Evolutionary conservation across 2,888 invertebrate genomes (phyloP).

Genomic region (Drosophila anceps): DNA sequence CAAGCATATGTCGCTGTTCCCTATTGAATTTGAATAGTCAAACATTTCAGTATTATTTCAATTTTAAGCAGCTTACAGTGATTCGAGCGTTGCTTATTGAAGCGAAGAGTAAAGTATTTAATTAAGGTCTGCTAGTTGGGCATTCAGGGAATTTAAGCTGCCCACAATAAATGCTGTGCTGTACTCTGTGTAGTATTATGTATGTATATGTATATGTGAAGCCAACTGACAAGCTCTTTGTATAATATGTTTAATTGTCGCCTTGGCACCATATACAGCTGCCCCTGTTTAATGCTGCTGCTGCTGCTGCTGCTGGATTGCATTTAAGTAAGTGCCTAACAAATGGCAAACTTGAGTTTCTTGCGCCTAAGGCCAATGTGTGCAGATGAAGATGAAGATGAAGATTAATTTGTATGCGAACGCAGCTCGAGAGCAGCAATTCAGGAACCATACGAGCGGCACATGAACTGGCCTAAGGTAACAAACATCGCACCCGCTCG

Average conservation of each 20-base stretch:
- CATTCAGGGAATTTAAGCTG: not conserved
- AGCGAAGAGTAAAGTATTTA: not conserved
- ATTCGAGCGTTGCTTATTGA: not conserved
- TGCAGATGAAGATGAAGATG: conserved; percentile 49
- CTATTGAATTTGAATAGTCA: conserved; percentile 4
- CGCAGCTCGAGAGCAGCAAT: conserved; percentile 53
- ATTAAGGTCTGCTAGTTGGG: conserved; percentile 1
- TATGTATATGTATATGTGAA: not conserved
- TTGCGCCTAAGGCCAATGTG: conserved; percentile 43
- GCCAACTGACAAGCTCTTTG: not conserved
- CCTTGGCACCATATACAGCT: conserved; percentile 7
- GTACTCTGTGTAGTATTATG: not conserved
- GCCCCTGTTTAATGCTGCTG: not conserved
- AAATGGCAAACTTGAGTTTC: conserved; percentile 64
- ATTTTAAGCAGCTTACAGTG: conserved; percentile 4
- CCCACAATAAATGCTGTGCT: not conserved
- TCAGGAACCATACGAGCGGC: conserved; percentile 33
- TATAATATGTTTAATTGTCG: conserved; percentile 36
- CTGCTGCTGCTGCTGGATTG: conserved; percentile 13
- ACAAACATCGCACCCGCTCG: conserved; percentile 34
- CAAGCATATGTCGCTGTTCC: too few species aligned
- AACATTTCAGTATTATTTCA: not conserved
- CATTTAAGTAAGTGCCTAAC: conserved; percentile 58
- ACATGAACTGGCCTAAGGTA: conserved; percentile 53
- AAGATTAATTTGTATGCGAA: conserved; percentile 73